These are phyloP conservation scores for Busseola fusca DNA, from an alignment of 2,888 invertebrate genomes.

Conservation along the genomic window DNA sequence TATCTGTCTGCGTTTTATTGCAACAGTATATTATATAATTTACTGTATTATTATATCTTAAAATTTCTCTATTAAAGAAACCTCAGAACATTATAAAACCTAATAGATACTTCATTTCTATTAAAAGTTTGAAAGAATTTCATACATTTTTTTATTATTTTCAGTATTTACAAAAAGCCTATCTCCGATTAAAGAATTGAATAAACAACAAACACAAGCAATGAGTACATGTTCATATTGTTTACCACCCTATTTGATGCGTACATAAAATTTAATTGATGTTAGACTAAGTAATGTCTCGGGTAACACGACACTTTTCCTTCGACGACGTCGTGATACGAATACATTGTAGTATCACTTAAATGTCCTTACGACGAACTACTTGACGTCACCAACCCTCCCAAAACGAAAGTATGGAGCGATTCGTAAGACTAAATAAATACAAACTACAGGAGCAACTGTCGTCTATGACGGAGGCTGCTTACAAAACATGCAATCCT, in stretches of 20 bases:
- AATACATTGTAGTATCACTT: constrained; percentile 60
- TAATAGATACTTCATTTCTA: neutral
- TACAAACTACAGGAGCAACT: constrained; percentile 78
- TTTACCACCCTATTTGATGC: constrained; percentile 43
- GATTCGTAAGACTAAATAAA: constrained; percentile 78
- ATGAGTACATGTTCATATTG: constrained; percentile 9
- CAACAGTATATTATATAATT: constrained; percentile 11
- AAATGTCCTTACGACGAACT: constrained; percentile 62
- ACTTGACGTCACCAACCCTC: constrained; percentile 66
- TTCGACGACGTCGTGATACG: constrained; percentile 43
- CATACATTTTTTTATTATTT: neutral
- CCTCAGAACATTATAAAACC: neutral
- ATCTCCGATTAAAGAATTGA: neutral
- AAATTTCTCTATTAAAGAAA: neutral
- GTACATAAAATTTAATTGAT: constrained; percentile 55
- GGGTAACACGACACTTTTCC: constrained; percentile 50
- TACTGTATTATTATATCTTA: constrained; percentile 1
- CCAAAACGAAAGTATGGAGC: constrained; percentile 67
- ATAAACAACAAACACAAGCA: constrained; percentile 4
- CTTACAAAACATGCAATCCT: constrained; percentile 83
- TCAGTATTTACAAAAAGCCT: neutral
- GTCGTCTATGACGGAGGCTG: constrained; percentile 75
- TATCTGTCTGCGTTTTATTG: constrained; percentile 32
- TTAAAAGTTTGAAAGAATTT: neutral
- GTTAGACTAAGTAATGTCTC: constrained; percentile 45